Base-by-base conservation (phyloP, 64 coral and sea anemone genomes). In the Astreopora myriophthalma region DNA sequence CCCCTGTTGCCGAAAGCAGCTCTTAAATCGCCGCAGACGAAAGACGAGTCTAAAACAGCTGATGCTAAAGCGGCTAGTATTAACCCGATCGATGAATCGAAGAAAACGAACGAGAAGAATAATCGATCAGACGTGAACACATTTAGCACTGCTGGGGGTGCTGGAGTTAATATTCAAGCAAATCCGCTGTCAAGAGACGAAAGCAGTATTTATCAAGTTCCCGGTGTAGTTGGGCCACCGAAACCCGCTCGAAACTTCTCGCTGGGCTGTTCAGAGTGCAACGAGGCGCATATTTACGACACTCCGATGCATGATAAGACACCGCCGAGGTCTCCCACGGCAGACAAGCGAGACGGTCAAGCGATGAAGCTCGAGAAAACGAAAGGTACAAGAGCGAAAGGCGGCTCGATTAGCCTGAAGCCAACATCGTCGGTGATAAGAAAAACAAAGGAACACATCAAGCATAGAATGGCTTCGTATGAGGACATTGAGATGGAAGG, bases 201-300 rank as follows among this genome's bases (percentile, higher is more conserved):
- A 33, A 71, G 17, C 35, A 73, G 36, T 27, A 70, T 71, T 68
- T 92, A 92, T 68, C 90, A 92, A 60, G 90, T 92, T 6, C 90
- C 90, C 1, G 57, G 49, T 19, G 46, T 58, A 12, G 37, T 62
- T 31, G 46, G 46, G 22, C 92, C 80, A 61, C 91, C 76, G 13
- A 97, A 90, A 65, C 92, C 80, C 28, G 72, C 46, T 71, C 82
- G 74, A 90, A 87, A 48, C 66, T 74, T 71, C 24, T 34, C 17
- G 26, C 34, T 22, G 19, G 95, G 95, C 0, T 97, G 95, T 25
- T 31, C 88, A 28, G 95, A 97, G 76, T 97, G 95, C 80, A 61
- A 97, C n/a, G 95, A 97, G 2, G 80, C 95, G 6, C 95, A 97
- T 8, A 77, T 94, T 17, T 97, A 97, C 64, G 95, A 92, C 23